phyloP scores from a whole-genome alignment of 2,888 invertebrate species.

The Agelastica alni region DNA sequence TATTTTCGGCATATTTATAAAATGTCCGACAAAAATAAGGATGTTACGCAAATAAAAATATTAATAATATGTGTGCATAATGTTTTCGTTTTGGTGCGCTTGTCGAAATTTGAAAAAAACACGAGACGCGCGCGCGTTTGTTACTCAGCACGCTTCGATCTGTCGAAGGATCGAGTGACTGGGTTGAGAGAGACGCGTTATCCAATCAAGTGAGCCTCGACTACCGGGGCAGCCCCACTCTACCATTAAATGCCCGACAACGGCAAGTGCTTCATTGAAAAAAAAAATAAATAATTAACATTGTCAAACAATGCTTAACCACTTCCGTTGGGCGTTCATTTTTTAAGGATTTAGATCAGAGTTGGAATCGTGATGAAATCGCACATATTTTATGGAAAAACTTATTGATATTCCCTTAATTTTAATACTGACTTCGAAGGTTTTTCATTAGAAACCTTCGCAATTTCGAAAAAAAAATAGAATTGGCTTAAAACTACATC shows the following conservation, averaged over 20 bases:
- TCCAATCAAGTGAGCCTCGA: constrained; percentile 31
- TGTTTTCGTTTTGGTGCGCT: constrained; percentile 2
- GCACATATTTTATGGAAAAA: too few relatives aligned
- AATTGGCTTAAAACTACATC: too few relatives aligned
- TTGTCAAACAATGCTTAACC: constrained; percentile 48
- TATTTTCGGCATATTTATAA: too few relatives aligned
- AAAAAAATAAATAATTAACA: constrained; percentile 49
- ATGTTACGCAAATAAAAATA: constrained; percentile 1
- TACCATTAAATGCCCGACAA: constrained; percentile 41
- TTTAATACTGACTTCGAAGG: too few relatives aligned
- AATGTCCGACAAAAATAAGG: neutral
- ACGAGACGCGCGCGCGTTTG: constrained; percentile 19
- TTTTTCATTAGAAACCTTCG: too few relatives aligned
- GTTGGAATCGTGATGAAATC: too few relatives aligned
- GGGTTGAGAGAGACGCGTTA: constrained; percentile 5
- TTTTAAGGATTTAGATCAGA: constrained; percentile 9
- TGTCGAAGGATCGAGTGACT: constrained; percentile 16
- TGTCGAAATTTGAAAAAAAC: constrained; percentile 15
- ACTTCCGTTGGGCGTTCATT: constrained; percentile 43
- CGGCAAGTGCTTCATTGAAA: constrained; percentile 47
- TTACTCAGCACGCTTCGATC: constrained; percentile 12
- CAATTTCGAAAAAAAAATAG: too few relatives aligned
- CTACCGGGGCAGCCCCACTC: constrained; percentile 40
- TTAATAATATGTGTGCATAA: neutral
- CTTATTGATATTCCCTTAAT: too few relatives aligned